phyloP scores from a whole-genome alignment of 2,797 vertebrate genomes.

The Sebastes taczanowskii region DNA sequence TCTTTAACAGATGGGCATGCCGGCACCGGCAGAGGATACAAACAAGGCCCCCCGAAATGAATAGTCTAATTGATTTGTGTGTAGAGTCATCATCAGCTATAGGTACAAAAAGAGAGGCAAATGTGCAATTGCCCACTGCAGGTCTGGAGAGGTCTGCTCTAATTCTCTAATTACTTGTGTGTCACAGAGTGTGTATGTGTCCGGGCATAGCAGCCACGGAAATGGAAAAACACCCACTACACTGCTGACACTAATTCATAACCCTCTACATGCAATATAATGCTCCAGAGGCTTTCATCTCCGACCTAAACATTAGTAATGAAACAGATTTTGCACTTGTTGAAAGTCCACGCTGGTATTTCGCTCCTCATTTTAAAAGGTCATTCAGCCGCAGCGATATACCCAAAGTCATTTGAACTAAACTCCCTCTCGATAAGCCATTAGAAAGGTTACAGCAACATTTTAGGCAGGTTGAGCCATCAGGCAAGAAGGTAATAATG shows the following conservation, averaged over 20 bases:
- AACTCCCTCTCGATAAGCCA: constrained; percentile 26
- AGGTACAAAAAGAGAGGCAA: constrained; percentile 20
- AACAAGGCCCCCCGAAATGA: constrained; percentile 12
- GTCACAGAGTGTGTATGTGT: background rate
- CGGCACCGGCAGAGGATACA: constrained; percentile 2
- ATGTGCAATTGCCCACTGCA: constrained; percentile 9
- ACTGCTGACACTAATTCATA: background rate
- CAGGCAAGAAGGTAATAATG: background rate
- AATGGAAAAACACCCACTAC: constrained; percentile 23
- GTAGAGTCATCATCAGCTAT: background rate
- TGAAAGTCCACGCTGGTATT: constrained; percentile 19
- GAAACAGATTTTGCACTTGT: background rate
- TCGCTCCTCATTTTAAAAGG: constrained; percentile 43
- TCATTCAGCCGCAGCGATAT: background rate
- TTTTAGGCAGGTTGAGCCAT: constrained; percentile 7
- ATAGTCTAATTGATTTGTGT: constrained; percentile 45
- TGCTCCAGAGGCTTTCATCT: background rate
- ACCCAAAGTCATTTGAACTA: constrained; percentile 10
- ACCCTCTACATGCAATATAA: background rate
- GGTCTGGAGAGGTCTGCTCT: constrained; percentile 5
- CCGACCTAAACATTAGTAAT: background rate
- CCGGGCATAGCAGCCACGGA: background rate
- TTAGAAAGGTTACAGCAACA: constrained; percentile 33
- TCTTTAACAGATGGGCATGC: constrained; percentile 7
- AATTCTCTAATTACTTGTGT: constrained; percentile 23